Conservation (phyloP, 2,888 invertebrate genomes). For the Drosophila basisetae region DNA sequence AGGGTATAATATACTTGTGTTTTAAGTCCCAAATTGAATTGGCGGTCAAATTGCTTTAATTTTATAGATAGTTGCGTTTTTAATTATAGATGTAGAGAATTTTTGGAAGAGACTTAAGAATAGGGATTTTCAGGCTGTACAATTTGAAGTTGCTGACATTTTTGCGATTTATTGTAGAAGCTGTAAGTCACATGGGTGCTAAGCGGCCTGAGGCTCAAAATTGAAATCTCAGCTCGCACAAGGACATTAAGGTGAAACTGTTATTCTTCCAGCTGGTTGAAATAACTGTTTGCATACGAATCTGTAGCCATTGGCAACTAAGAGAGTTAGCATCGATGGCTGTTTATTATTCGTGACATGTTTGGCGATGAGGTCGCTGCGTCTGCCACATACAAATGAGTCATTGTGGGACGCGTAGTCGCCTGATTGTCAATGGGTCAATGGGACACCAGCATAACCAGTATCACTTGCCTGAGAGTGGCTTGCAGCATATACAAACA, state of each 20-base stretch:
- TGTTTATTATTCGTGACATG: constrained; percentile 73
- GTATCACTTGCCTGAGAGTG: constrained; percentile 12
- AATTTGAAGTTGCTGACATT: not conserved
- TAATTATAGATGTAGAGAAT: too few relatives aligned
- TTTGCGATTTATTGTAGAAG: constrained; percentile 4
- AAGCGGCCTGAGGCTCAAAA: constrained; percentile 31
- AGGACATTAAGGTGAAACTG: constrained; percentile 36
- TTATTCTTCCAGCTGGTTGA: constrained; percentile 9
- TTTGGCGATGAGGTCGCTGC: constrained; percentile 53
- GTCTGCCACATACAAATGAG: constrained; percentile 78
- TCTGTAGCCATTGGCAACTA: constrained; percentile 38
- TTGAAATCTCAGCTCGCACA: constrained; percentile 51
- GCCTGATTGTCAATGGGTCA: constrained; percentile 66
- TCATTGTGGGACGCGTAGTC: constrained; percentile 60
- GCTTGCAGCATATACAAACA: not conserved
- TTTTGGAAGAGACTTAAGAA: not conserved
- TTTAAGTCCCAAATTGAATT: not conserved
- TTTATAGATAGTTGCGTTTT: not conserved
- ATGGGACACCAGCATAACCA: constrained; percentile 53
- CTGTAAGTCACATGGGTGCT: constrained; percentile 4
- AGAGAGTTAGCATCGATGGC: constrained; percentile 28
- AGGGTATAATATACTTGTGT: not conserved
- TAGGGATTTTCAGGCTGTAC: not conserved
- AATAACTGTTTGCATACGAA: constrained; percentile 72
- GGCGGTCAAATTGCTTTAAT: not conserved